These are phyloP conservation scores for Pogoniulus pusillus DNA, from an alignment of 2,797 vertebrate species.

Conservation along the genomic window DNA sequence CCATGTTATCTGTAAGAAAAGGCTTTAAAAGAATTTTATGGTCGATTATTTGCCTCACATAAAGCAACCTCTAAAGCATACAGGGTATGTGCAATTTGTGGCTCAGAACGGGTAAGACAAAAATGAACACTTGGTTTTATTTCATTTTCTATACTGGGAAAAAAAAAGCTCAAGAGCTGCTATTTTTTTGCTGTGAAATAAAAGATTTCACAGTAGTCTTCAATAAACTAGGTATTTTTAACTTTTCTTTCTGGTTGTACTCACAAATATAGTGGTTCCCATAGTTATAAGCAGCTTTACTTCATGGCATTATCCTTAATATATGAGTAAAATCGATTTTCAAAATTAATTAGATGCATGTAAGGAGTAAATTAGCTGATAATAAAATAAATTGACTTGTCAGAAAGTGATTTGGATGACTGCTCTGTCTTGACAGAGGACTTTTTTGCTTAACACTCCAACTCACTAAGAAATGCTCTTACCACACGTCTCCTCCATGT, in stretches of 20 bases:
- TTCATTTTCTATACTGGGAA: background rate
- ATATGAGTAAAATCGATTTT: constrained; percentile 21
- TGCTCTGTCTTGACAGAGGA: background rate
- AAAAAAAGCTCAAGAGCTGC: background rate
- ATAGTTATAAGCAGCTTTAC: background rate
- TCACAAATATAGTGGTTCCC: background rate
- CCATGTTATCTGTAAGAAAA: background rate
- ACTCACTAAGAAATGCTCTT: background rate
- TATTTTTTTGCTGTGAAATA: background rate
- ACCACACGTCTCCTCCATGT: background rate
- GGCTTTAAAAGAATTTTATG: background rate
- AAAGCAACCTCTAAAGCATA: background rate
- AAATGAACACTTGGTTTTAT: background rate
- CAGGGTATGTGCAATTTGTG: background rate
- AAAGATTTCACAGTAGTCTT: background rate
- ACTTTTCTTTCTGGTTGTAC: background rate
- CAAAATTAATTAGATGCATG: background rate
- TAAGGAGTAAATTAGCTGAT: background rate
- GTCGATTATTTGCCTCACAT: background rate
- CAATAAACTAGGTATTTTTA: background rate
- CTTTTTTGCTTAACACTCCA: background rate
- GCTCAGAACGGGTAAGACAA: background rate
- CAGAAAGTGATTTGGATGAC: background rate
- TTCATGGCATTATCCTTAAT: background rate
- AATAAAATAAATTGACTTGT: background rate